Conservation (phyloP, 2,113 vertebrate species). For the Coregonus clupeaformis region DNA sequence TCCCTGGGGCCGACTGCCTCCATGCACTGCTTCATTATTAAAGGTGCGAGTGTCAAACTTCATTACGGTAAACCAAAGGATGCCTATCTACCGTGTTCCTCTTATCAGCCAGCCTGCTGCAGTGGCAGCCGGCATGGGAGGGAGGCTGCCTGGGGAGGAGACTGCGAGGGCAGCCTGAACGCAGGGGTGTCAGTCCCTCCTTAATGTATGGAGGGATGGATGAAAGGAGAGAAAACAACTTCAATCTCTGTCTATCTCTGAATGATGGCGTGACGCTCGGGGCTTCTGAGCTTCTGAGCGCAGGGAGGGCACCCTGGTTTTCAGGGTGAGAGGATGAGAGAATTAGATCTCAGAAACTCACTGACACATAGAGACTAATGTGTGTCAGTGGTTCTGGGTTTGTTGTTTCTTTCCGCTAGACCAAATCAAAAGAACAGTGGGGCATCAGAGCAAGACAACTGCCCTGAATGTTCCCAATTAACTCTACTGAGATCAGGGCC, state of each 20-base stretch:
- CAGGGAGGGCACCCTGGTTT: constrained; percentile 8
- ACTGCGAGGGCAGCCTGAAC: background rate
- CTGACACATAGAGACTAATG: background rate
- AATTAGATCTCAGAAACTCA: background rate
- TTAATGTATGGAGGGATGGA: constrained; percentile 3
- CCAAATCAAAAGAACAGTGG: background rate
- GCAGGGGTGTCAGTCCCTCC: background rate
- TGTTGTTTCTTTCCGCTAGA: background rate
- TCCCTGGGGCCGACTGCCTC: background rate
- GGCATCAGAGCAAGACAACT: background rate
- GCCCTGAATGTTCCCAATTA: background rate
- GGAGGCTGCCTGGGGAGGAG: background rate
- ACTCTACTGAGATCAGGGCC: no score
- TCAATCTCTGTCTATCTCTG: background rate
- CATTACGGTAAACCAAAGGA: constrained; percentile 52
- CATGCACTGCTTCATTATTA: constrained; percentile 58
- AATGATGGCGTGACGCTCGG: background rate
- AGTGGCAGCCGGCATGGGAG: constrained; percentile 1
- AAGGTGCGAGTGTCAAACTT: constrained; percentile 55
- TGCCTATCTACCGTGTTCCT: constrained; percentile 49
- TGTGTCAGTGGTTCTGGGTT: background rate
- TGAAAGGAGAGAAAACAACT: background rate
- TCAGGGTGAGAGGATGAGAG: background rate
- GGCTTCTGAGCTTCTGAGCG: background rate
- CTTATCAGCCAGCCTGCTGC: constrained; percentile 18